A percentile compares a stretch with the other conserved stretches of the same genome.
Conservation (phyloP, 2,797 vertebrate genomes). For the Sphenopsis melanotis region DNA sequence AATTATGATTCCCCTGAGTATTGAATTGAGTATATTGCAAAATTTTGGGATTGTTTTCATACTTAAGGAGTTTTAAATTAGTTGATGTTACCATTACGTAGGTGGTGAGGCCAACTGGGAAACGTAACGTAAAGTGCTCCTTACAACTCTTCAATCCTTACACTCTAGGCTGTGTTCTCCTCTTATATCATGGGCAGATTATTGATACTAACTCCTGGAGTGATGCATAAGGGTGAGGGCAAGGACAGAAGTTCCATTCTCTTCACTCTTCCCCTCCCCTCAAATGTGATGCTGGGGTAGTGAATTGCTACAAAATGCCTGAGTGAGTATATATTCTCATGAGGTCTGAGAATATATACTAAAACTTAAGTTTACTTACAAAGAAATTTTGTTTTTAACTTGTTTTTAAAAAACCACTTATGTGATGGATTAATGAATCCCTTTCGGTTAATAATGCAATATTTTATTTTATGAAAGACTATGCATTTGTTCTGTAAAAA, state of each 20-base stretch:
- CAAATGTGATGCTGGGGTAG: background rate
- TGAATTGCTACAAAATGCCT: background rate
- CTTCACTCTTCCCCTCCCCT: background rate
- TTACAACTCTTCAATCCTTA: background rate
- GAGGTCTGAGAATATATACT: background rate
- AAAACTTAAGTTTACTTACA: background rate
- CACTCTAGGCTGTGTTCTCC: background rate
- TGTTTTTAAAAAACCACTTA: background rate
- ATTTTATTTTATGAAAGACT: background rate
- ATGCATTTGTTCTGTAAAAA: background rate
- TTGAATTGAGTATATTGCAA: background rate
- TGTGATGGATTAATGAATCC: background rate
- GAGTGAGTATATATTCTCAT: accelerated
- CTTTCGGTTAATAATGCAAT: background rate
- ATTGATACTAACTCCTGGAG: background rate
- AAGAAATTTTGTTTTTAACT: background rate
- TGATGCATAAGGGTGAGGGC: background rate
- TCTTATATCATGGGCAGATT: background rate
- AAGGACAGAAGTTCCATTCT: background rate
- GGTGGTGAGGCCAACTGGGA: background rate
- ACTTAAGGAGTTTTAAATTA: background rate
- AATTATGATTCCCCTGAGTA: background rate
- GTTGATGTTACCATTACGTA: background rate
- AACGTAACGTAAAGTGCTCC: background rate
- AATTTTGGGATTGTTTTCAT: background rate